Conservation (phyloP, 1,140 invertebrate genomes). For the Tigriopus japonicus region DNA sequence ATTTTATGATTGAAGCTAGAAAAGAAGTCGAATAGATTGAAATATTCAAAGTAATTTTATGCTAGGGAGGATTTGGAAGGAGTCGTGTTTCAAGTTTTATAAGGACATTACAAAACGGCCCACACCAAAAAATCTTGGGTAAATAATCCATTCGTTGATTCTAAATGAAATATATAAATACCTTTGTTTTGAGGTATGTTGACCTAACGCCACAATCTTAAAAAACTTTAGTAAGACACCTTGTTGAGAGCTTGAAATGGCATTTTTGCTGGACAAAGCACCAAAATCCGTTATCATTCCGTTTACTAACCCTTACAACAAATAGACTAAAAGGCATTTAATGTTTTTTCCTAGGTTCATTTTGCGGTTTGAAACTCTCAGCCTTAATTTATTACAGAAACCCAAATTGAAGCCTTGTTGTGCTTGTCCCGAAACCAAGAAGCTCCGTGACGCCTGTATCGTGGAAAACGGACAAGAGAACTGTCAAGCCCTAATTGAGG, state of each 20-base stretch:
- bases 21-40: not conserved
- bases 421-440: conserved; percentile 92
- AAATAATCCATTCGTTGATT: not conserved
- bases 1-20: not conserved
- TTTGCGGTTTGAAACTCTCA: too few species aligned
- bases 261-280: not conserved
- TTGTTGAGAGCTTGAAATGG: not conserved
- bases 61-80: not conserved
- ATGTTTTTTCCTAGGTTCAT: too few species aligned
- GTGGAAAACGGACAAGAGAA: conserved; percentile 56
- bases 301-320: too few species aligned
- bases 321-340: too few species aligned
- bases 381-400: conserved; percentile 18
- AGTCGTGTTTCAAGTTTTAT: not conserved
- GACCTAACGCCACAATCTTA: not conserved
- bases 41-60: not conserved
- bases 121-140: not conserved
- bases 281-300: too few species aligned
- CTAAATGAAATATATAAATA: not conserved
- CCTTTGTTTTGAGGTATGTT: not conserved
- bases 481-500: conserved; percentile 73
- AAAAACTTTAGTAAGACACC: not conserved
- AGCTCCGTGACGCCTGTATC: conserved; percentile 57
- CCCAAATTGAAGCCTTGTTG: conserved; percentile 83
- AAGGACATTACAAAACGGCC: not conserved